Conservation (phyloP, 2,888 invertebrate species). For the Agrilus mali region DNA sequence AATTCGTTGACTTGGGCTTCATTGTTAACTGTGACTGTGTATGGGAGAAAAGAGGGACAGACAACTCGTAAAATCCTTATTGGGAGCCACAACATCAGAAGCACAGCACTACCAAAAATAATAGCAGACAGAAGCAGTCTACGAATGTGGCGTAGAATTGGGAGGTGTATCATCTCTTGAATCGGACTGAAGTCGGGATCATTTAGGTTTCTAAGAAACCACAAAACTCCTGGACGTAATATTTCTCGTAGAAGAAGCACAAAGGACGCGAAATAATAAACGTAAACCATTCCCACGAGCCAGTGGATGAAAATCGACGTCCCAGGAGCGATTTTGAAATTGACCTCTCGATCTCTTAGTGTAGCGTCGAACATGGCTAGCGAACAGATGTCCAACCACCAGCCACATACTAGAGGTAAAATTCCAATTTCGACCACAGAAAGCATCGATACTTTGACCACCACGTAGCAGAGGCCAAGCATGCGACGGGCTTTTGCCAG, state of each 20-base stretch:
- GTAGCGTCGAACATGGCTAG: conserved; percentile 84
- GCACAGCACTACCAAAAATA: conserved; percentile 89
- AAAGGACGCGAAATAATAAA: conserved; percentile 98
- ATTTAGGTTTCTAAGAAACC: conserved; percentile 96
- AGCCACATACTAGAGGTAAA: conserved; percentile 91
- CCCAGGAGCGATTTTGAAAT: conserved; percentile 84
- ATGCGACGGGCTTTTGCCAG: conserved; percentile 69
- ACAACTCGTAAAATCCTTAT: conserved; percentile 70
- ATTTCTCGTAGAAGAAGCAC: conserved; percentile 87
- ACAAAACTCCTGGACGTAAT: conserved; percentile 89
- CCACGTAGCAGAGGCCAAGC: conserved; percentile 86
- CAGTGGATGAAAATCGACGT: conserved; percentile 98
- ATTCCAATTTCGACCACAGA: conserved; percentile 96
- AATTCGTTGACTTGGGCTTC: conserved; percentile 88
- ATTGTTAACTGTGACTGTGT: conserved; percentile 73
- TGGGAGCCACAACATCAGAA: conserved; percentile 94
- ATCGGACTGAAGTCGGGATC: conserved; percentile 99
- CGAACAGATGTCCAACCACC: conserved; percentile 99
- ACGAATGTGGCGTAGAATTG: conserved; percentile 81
- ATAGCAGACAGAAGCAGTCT: conserved; percentile 87
- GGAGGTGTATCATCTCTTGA: conserved; percentile 97
- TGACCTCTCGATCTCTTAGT: conserved; percentile 73
- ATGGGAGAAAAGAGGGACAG: conserved; percentile 86
- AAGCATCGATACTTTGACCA: conserved; percentile 82
- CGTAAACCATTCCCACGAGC: conserved; percentile 98